Evolutionary conservation across 2,888 invertebrate species (phyloP).

Genomic region (Xanthia icteritia): DNA sequence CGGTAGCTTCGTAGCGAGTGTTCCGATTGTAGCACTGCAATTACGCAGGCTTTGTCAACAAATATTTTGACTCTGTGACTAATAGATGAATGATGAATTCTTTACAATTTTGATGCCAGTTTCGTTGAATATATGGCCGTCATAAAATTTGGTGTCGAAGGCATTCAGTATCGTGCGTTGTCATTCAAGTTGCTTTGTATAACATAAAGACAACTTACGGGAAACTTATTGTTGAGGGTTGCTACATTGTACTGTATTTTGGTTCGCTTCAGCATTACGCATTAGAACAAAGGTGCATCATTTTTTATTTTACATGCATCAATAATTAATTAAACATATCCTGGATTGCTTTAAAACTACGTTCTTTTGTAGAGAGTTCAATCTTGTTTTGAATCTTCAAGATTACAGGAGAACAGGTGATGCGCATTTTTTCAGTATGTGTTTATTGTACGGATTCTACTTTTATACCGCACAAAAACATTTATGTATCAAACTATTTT

Average conservation of each 20-base stretch:
- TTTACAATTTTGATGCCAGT: slow-evolving; percentile 87
- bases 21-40: slow-evolving; percentile 88
- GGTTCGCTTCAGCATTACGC: slow-evolving; percentile 71
- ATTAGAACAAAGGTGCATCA: slow-evolving; percentile 54
- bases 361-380: slow-evolving; percentile 37
- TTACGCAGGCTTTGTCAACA: slow-evolving; percentile 88
- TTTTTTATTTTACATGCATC: slow-evolving; percentile 46
- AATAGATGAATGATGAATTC: slow-evolving; percentile 90
- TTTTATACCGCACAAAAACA: slow-evolving; percentile 67
- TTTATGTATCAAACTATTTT: slow-evolving; percentile 58
- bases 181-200: slow-evolving; percentile 85
- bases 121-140: slow-evolving; percentile 86
- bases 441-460: slow-evolving; percentile 68
- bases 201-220: slow-evolving; percentile 81
- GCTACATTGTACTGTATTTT: slow-evolving; percentile 74
- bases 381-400: slow-evolving; percentile 34
- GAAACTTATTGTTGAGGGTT: slow-evolving; percentile 81
- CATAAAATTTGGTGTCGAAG: slow-evolving; percentile 87
- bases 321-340: slow-evolving; percentile 50
- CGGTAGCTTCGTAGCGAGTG: slow-evolving; percentile 90
- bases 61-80: slow-evolving; percentile 89
- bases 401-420: slow-evolving; percentile 47
- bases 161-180: slow-evolving; percentile 84
- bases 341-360: slow-evolving; percentile 60
- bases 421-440: slow-evolving; percentile 56